Conservation (phyloP, 2,888 invertebrate genomes). For the Thymelicus acteon region DNA sequence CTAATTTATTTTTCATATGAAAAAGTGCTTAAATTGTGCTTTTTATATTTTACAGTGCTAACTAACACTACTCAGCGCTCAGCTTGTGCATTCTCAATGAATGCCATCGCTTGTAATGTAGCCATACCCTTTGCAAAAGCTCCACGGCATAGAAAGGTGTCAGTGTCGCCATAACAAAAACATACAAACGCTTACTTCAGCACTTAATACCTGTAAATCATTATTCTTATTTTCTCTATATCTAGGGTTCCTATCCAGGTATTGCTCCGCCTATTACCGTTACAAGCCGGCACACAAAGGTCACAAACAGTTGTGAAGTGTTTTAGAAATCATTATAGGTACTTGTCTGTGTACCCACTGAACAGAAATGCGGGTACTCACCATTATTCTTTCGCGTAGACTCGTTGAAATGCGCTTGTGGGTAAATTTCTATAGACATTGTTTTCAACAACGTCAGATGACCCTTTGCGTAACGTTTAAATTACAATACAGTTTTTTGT, state of each 20-base stretch:
- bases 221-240: slow-evolving; percentile 16
- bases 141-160: neutral
- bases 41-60: too few relatives aligned
- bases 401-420: slow-evolving; percentile 25
- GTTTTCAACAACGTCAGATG: slow-evolving; percentile 20
- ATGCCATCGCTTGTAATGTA: neutral
- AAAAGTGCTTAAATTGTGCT: too few relatives aligned
- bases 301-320: slow-evolving; percentile 31
- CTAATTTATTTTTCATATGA: too few relatives aligned
- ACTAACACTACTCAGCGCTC: too few relatives aligned
- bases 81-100: too few relatives aligned
- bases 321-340: slow-evolving; percentile 33
- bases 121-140: neutral
- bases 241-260: slow-evolving; percentile 30
- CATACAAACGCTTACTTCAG: neutral
- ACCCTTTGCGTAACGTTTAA: slow-evolving; percentile 27
- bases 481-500: slow-evolving; percentile 16
- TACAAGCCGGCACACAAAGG: slow-evolving; percentile 23
- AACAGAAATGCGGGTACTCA: slow-evolving; percentile 49
- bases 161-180: neutral
- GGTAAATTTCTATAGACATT: slow-evolving; percentile 34
- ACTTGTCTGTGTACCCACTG: slow-evolving; percentile 37
- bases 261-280: slow-evolving; percentile 19
- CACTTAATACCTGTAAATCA: neutral
- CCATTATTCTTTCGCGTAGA: slow-evolving; percentile 41